These are phyloP conservation scores for Philopotamus ludificatus DNA, from an alignment of 1,140 invertebrate genomes.

Conservation along the genomic window DNA sequence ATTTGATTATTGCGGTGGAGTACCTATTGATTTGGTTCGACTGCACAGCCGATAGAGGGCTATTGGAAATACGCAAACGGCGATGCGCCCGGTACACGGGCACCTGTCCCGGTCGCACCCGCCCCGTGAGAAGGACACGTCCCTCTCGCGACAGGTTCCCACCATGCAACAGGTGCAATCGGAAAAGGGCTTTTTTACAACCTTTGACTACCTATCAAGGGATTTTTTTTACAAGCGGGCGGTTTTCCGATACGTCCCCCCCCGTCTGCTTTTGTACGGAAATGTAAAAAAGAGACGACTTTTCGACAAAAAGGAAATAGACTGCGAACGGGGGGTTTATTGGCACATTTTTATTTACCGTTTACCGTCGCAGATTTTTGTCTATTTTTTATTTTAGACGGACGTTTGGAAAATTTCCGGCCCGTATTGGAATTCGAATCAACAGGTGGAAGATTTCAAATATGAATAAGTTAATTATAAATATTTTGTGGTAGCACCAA, in stretches of 20 bases:
- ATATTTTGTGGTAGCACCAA: too few species aligned
- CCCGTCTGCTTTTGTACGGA: slow-evolving; percentile 1
- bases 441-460: too few species aligned
- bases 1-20: too few species aligned
- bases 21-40: too few species aligned
- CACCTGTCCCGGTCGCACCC: slow-evolving; percentile 12
- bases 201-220: slow-evolving; percentile 37
- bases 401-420: too few species aligned
- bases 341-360: slow-evolving; percentile 13
- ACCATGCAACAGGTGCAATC: slow-evolving; percentile 28
- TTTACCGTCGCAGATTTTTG: background rate
- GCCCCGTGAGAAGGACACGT: background rate
- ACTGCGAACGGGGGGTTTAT: slow-evolving; percentile 8
- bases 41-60: slow-evolving; percentile 23
- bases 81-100: slow-evolving; percentile 4
- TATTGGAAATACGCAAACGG: slow-evolving; percentile 31
- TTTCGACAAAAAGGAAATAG: slow-evolving; percentile 9
- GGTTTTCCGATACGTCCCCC: slow-evolving; percentile 32
- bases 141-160: slow-evolving; percentile 1
- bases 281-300: slow-evolving; percentile 22
- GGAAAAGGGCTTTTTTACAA: slow-evolving; percentile 34
- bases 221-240: slow-evolving; percentile 34
- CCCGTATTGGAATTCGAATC: too few species aligned
- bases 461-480: too few species aligned
- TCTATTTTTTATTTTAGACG: too few species aligned